Conservation (phyloP, 2,888 invertebrate species). For the Erpobdella octoculata region DNA sequence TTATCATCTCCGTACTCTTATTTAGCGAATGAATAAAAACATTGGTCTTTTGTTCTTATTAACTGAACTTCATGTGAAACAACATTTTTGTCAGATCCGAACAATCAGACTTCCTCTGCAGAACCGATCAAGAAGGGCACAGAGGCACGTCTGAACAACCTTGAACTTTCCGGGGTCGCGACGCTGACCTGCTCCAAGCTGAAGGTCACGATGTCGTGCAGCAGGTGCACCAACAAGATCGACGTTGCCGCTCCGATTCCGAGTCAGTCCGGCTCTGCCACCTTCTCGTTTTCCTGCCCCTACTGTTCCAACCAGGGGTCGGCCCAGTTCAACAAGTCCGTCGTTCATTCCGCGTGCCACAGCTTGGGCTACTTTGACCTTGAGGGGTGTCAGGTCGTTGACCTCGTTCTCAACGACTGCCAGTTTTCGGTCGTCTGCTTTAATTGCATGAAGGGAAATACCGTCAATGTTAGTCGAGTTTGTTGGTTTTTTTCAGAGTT, state of each 20-base stretch:
- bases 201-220: constrained; percentile 44
- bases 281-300: constrained; percentile 43
- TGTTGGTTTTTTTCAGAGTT: too few relatives aligned
- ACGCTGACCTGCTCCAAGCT: constrained; percentile 45
- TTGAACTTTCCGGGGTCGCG: constrained; percentile 64
- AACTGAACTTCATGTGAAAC: neutral
- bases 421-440: constrained; percentile 47
- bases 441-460: constrained; percentile 47
- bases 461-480: constrained; percentile 42
- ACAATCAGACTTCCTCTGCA: neutral
- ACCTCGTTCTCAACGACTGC: constrained; percentile 49
- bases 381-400: constrained; percentile 47
- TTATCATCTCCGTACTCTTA: too few relatives aligned
- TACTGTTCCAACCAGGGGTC: constrained; percentile 45
- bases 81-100: neutral
- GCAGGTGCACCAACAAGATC: constrained; percentile 43
- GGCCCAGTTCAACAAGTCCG: constrained; percentile 43
- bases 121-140: constrained; percentile 43
- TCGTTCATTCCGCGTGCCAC: constrained; percentile 47
- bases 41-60: too few relatives aligned
- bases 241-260: constrained; percentile 44
- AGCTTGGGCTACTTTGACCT: constrained; percentile 50
- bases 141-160: constrained; percentile 56
- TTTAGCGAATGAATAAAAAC: too few relatives aligned
- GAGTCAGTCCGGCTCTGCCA: constrained; percentile 34